phyloP scores from a whole-genome alignment of 2,888 invertebrate species.

The Rhagonycha fulva region DNA sequence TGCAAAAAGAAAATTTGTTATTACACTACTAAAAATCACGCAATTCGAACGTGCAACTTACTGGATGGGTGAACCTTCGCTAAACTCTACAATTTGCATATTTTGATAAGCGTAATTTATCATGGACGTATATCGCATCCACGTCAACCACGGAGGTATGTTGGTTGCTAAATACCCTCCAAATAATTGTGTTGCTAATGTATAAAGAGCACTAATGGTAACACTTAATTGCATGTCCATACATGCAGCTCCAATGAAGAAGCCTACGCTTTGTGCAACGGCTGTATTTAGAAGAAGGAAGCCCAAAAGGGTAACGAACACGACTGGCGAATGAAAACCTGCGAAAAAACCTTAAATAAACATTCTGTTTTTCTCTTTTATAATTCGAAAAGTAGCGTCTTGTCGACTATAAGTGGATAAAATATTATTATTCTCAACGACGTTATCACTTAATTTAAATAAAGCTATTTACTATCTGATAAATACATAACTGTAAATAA shows the following conservation, averaged over 20 bases:
- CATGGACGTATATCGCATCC: conserved; percentile 77
- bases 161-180: conserved; percentile 76
- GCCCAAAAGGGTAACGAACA: conserved; percentile 70
- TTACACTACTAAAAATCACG: background rate
- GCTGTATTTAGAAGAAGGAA: conserved; percentile 73
- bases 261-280: conserved; percentile 78
- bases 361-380: too few species aligned
- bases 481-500: background rate
- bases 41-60: conserved; percentile 53
- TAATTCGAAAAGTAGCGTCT: background rate
- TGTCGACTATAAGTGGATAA: background rate
- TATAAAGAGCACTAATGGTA: conserved; percentile 76
- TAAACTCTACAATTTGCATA: conserved; percentile 79
- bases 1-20: conserved; percentile 44
- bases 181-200: conserved; percentile 75
- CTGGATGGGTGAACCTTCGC: conserved; percentile 69
- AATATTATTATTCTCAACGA: background rate
- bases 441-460: background rate
- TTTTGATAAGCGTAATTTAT: conserved; percentile 81
- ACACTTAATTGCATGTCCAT: conserved; percentile 79
- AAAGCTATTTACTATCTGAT: background rate
- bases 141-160: conserved; percentile 73
- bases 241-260: conserved; percentile 78
- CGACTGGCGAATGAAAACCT: conserved; percentile 63
- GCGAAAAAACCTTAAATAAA: too few species aligned